Base-by-base conservation (phyloP, 2,888 invertebrate species). In the Clivina fossor region DNA sequence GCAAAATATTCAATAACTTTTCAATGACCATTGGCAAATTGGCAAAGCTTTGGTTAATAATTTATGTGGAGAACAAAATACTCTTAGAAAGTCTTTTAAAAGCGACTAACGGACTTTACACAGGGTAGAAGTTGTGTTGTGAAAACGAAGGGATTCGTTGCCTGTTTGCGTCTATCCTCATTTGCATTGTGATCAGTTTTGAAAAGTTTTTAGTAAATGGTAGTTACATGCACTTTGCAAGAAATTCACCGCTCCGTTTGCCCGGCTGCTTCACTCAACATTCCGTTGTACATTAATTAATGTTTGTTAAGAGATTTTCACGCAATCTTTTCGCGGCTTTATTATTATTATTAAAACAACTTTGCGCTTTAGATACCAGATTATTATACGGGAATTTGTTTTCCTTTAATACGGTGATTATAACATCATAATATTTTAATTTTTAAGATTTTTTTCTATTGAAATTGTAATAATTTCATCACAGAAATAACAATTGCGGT, bases 161-260 rank as follows among this genome's bases (percentile, higher is more conserved):
- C n/a, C n/a, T n/a, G n/a, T n/a, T n/a, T 16, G 3, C 26, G 49
- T 49, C 30, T 40, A 38, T 38, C 19, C 53, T 44, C 44, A 44
- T 53, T 53, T 53, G 44, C 53, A 53, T 53, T 53, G 53, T 53
- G 53, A 53, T 53, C 53, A 53, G 44, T 53, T 53, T 44, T 22
- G 7, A 44, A 26, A 53, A 53, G 8, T 53, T 53, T 53, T 26
- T 33, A 38, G 22, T 43, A 20, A n/a, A 41, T 50, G 50, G 20
- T 32, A 43, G 53, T 26, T 51, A 53, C 51, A 53, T 53, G 43
- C 51, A 53, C 43, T 53, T 53, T 18, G 44, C 37, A 35, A 44
- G 53, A 44, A 40, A 44, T 53, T 44, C n/a, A n/a, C n/a, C n/a
- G 26, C 44, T 35, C 44, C 44, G 33, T 37, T 9, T 13, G 22